Base-by-base conservation (phyloP, 2,797 vertebrate genomes). In the Zalophus californianus region DNA sequence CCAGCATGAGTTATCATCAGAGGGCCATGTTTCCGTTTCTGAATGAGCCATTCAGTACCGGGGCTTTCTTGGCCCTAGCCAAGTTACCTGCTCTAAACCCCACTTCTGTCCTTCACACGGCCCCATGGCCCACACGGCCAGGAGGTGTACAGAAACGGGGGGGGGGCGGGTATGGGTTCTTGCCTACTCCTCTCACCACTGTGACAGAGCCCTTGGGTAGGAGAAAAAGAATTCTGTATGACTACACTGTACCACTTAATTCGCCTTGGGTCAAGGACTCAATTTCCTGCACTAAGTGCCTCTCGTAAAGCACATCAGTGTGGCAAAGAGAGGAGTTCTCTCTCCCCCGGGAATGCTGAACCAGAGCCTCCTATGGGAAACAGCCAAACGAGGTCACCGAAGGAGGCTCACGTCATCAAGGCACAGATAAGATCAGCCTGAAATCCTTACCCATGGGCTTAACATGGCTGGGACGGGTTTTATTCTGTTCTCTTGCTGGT, bases 151-250 rank as follows among this genome's bases (percentile, higher is more conserved):
- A 56, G 9, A 83, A 60, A 48, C 7, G 41, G 32, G 62, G 38
- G 5, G 35, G 38, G n/a, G n/a, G n/a, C n/a, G n/a, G 1, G 6
- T 10, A 52, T 44, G 38, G 27, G 16, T 68, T 95, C 84, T 82
- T 86, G 21, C 15, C 12, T 7, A 11, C 11, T 94, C 79, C 56
- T 91, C 86, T 75, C 29, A 82, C 16, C 32, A 86, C 21, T 12
- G 41, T 14, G 41, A 86, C 56, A 80, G 16, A 60, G 64, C 6
- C 75, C 20, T 1, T 44, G 21, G 23, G 87, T 58, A 90, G 77
- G 62, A 94, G 68, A 94, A 96, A 72, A 50, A 56, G 7, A 4
- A 93, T 50, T 82, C 73, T 14, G 50, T 25, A 85, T 9, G 86
- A 94, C 52, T 87, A 23, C 14, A 70, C n/a, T 20, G 72, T 83